Conservation (phyloP, 2,797 vertebrate genomes). For the Protonibea diacanthus region DNA sequence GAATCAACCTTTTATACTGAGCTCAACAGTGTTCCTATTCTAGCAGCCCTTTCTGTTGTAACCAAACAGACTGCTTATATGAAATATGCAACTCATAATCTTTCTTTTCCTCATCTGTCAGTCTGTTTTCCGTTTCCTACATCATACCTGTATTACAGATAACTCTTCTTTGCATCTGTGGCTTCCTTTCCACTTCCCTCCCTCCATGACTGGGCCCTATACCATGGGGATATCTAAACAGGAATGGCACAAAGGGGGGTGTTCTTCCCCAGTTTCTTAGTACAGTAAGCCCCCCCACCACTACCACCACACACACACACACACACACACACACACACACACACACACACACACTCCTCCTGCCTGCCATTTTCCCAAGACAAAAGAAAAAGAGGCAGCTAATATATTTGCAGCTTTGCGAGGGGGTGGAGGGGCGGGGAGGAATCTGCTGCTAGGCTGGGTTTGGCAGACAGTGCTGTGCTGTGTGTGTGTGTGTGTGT, state of each 20-base stretch:
- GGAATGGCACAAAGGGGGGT: constrained; percentile 68
- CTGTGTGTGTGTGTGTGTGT: constrained; percentile 6
- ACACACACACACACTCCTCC: constrained; percentile 34
- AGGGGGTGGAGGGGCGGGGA: constrained; percentile 57
- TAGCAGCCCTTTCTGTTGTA: constrained; percentile 36
- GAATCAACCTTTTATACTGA: constrained; percentile 23
- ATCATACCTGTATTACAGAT: constrained; percentile 63
- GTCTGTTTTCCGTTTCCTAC: constrained; percentile 48
- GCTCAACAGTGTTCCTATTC: constrained; percentile 32
- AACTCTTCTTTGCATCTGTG: constrained; percentile 49
- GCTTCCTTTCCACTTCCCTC: constrained; percentile 43
- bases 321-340: constrained; percentile 14
- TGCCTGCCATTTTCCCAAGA: constrained; percentile 85
- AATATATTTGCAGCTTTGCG: constrained; percentile 86
- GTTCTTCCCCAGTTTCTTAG: constrained; percentile 65
- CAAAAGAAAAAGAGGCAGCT: constrained; percentile 87
- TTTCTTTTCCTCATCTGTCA: constrained; percentile 57
- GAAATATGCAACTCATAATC: constrained; percentile 32
- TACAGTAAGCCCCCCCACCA: constrained; percentile 56
- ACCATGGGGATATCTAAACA: constrained; percentile 72
- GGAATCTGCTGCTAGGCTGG: constrained; percentile 70
- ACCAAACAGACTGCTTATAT: constrained; percentile 35
- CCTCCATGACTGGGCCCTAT: constrained; percentile 62
- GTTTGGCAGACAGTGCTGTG: constrained; percentile 69
- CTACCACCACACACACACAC: constrained; percentile 24